Evolutionary conservation across 2,888 invertebrate genomes (phyloP), one percentile per base, ranked within the genome.

Genomic region (Tineola bisselliella): DNA sequence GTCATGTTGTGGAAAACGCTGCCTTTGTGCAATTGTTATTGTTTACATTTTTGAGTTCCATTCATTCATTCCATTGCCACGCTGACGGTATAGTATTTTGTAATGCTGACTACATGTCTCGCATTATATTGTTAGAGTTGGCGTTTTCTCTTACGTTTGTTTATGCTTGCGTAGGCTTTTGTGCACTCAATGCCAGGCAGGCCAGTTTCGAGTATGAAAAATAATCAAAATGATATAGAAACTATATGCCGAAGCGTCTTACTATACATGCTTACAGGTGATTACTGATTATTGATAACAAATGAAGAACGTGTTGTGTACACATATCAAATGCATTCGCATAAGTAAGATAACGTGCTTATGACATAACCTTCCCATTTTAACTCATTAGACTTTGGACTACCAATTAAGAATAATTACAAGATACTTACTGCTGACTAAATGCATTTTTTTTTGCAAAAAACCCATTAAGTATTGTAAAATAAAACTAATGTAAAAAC

Each of bases 11-110:
- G 48, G 48, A 48, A 48, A 48, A 30, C 13, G n/a, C 30, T n/a
- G 56, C n/a, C 56, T 56, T 56, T 30, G 56, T 56, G 56, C 56
- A 56, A 30, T 30, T 30, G 30, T 56, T 56, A 30, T 56, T 30
- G 56, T 25, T 30, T 56, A 25, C 25, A 13, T 56, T 56, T 11
- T 1, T 8, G 19, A 12, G 3, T 6, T 38, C 25, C 56, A 56
- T 56, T 56, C 56, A 56, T 56, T 56, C 19, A 54, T 56, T 56
- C 56, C 15, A 17, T 48, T 15, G n/a, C 10, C 3, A 48, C 18
- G 15, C n/a, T 48, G 48, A 48, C 15, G 48, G 2, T 38, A 10
- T 38, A 38, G 38, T 38, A 38, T 38, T 38, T 38, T 38, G 38
- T 38, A 12, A 38, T 38, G 38, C 38, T 38, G 3, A 38, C 38